These are phyloP conservation scores for Cheirogaleus medius DNA, from an alignment of 2,113 vertebrate genomes.

Conservation along the genomic window DNA sequence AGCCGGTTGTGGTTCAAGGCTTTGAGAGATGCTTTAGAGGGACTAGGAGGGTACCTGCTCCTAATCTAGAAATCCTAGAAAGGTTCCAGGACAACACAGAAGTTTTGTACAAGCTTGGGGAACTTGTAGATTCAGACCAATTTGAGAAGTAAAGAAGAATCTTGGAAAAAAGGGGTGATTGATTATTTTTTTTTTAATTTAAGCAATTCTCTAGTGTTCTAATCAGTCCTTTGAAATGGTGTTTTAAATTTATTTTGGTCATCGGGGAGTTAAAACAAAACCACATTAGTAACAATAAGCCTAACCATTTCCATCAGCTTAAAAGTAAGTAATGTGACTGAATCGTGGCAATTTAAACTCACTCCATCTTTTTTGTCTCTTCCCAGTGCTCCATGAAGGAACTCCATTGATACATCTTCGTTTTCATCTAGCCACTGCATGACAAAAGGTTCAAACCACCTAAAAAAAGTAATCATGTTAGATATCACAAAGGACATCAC, in stretches of 20 bases:
- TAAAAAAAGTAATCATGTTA: constrained; percentile 68
- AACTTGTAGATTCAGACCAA: not conserved
- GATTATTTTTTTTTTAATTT: not conserved
- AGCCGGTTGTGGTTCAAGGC: not conserved
- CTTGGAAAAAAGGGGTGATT: not conserved
- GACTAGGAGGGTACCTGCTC: not conserved
- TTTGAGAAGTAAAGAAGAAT: not conserved
- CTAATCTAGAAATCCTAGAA: not conserved
- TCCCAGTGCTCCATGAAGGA: constrained; percentile 95
- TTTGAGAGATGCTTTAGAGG: not conserved
- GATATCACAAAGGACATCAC: not conserved
- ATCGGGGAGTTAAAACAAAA: not conserved
- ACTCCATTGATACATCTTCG: constrained; percentile 97
- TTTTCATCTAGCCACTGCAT: constrained; percentile 99
- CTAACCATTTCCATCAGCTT: not conserved
- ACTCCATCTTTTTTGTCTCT: constrained; percentile 99
- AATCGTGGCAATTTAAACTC: constrained; percentile 72
- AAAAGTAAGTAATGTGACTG: not conserved
- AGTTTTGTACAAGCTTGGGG: not conserved
- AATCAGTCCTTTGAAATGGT: not conserved
- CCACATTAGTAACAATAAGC: not conserved
- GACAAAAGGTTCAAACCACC: constrained; percentile 99
- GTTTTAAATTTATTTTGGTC: not conserved
- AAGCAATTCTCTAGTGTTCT: not conserved
- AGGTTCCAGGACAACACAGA: not conserved